Conservation (phyloP, 2,888 invertebrate genomes). For the Drymonia ruficornis region DNA sequence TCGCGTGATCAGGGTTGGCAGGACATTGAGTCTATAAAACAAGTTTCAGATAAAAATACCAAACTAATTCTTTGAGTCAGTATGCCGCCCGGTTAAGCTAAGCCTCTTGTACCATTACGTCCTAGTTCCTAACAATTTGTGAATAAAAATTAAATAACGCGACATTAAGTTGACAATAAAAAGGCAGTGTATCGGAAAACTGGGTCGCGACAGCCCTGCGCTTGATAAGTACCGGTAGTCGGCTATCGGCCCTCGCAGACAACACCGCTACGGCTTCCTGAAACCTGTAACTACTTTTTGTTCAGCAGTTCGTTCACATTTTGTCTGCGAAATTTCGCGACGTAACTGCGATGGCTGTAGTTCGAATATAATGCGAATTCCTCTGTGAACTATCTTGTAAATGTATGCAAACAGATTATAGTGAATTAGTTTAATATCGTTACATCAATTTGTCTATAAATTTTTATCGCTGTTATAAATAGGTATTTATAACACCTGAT, state of each 20-base stretch:
- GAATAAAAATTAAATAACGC: too few relatives aligned
- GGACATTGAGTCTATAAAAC: neutral
- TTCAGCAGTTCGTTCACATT: conserved; percentile 62
- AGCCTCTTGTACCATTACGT: too few relatives aligned
- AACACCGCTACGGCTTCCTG: conserved; percentile 72
- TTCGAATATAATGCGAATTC: neutral
- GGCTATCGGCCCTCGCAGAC: conserved; percentile 51
- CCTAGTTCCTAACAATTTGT: neutral
- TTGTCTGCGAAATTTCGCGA: conserved; percentile 36
- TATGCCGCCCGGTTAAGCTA: too few relatives aligned
- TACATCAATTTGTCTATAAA: too few relatives aligned
- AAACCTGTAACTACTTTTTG: conserved; percentile 69
- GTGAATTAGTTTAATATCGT: too few relatives aligned
- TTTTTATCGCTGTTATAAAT: too few relatives aligned
- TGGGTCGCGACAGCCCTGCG: conserved; percentile 7
- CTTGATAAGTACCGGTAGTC: conserved; percentile 33
- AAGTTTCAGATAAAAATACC: too few relatives aligned
- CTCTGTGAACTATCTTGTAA: neutral
- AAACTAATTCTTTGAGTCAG: too few relatives aligned
- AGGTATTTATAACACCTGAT: too few relatives aligned
- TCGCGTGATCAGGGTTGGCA: conserved; percentile 24
- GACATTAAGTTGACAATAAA: neutral
- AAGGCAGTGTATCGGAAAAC: neutral
- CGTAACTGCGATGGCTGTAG: conserved; percentile 14
- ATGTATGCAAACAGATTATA: neutral